A percentile compares a stretch with the other conserved stretches of the same genome.
These are phyloP conservation scores for Lasioglossum figueresi DNA, from an alignment of 2,888 invertebrate genomes.

Conservation along the genomic window DNA sequence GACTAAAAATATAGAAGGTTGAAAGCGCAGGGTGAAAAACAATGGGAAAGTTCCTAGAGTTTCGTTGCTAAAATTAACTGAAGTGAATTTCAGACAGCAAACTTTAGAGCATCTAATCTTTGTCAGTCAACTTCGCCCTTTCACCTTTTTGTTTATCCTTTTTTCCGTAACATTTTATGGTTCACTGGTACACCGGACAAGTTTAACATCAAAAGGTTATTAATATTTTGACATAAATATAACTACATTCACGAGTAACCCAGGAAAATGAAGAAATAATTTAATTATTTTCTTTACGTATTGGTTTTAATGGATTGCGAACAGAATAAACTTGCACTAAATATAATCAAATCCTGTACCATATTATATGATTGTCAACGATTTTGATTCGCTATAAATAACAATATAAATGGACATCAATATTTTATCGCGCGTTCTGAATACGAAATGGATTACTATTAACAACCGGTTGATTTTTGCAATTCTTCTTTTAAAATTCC, in stretches of 20 bases:
- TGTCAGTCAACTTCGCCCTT: neutral
- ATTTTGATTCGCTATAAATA: neutral
- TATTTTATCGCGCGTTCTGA: neutral
- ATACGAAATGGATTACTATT: neutral
- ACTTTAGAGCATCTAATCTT: neutral
- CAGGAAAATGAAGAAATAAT: neutral
- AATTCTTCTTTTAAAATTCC: neutral
- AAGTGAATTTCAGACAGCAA: neutral
- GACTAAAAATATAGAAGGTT: slow-evolving; percentile 1
- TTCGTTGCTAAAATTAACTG: neutral
- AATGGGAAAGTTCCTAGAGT: neutral
- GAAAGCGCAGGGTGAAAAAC: neutral
- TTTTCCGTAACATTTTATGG: neutral
- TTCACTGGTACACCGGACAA: neutral
- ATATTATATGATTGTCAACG: neutral
- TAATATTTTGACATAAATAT: neutral
- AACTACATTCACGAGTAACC: neutral
- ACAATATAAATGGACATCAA: neutral
- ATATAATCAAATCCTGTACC: neutral
- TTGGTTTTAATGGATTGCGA: neutral
- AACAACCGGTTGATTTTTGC: neutral
- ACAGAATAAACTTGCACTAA: neutral
- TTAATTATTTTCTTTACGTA: neutral
- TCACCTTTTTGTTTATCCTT: neutral
- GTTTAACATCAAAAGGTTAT: neutral